phyloP scores from a whole-genome alignment of 64 coral and sea anemone genomes.

The Stylophora pistillata region DNA sequence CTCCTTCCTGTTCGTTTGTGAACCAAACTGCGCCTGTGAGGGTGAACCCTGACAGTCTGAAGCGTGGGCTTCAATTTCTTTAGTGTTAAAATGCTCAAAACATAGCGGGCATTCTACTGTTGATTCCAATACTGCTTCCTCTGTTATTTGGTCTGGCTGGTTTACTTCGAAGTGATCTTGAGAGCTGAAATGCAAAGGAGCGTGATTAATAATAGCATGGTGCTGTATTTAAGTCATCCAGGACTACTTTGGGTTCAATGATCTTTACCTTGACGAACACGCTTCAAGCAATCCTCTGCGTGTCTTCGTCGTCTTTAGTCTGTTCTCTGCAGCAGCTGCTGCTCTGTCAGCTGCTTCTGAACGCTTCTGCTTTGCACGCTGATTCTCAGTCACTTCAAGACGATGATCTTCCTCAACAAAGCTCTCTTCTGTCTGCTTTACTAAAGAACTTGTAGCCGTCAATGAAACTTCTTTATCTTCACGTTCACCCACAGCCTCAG shows the following conservation, averaged over 20 bases:
- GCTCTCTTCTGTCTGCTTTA: neutral
- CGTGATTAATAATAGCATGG: neutral
- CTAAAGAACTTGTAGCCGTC: neutral
- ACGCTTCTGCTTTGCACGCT: neutral
- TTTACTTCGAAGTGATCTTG: neutral
- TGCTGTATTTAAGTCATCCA: too few species aligned
- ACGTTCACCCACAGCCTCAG: neutral
- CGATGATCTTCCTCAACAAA: neutral
- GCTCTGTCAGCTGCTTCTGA: slow-evolving; percentile 22
- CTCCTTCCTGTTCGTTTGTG: neutral
- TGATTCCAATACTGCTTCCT: neutral
- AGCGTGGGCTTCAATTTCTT: slow-evolving; percentile 17
- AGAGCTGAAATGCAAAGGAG: neutral
- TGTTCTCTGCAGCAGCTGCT: neutral
- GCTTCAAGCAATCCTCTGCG: neutral
- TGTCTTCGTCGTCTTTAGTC: neutral
- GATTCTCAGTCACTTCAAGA: slow-evolving; percentile 6
- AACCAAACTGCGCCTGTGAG: neutral
- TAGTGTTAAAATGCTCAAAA: neutral
- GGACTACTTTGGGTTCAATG: neutral
- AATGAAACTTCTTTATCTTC: neutral
- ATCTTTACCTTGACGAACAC: neutral
- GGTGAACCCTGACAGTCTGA: slow-evolving; percentile 33
- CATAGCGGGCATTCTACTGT: slow-evolving; percentile 16
- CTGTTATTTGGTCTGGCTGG: neutral